Evolutionary conservation across 1,140 invertebrate genomes (phyloP).

Genomic region (Metaphire vulgaris): DNA sequence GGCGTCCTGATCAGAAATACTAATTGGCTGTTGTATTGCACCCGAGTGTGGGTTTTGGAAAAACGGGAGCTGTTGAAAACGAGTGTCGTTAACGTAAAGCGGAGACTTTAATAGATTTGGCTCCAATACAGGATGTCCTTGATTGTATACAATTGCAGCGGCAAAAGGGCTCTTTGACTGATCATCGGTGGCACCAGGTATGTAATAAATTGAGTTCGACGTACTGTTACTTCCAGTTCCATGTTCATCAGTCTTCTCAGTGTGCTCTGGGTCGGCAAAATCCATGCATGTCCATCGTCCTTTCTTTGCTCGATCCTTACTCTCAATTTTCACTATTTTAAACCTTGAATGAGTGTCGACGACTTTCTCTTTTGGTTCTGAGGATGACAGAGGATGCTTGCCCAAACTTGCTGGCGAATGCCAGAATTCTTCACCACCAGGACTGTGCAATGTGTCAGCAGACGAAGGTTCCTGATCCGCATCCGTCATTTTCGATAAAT

Average conservation of each 20-base stretch:
- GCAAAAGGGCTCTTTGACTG: constrained; percentile 2
- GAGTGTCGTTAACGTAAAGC: neutral
- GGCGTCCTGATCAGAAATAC: neutral
- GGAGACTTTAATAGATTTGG: neutral
- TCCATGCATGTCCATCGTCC: constrained; percentile 15
- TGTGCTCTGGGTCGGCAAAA: constrained; percentile 6
- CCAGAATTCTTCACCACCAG: neutral
- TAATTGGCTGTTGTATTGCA: neutral
- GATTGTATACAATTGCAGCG: constrained; percentile 13
- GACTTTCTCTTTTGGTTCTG: constrained; percentile 10
- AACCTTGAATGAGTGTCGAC: constrained; percentile 9
- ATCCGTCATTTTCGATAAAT: constrained; percentile 2
- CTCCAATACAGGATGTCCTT: constrained; percentile 13
- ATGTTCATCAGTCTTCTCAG: neutral
- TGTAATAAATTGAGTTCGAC: constrained; percentile 18
- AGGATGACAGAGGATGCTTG: neutral
- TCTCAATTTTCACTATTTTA: constrained; percentile 23
- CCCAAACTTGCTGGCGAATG: no score
- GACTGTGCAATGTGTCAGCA: constrained; percentile 17
- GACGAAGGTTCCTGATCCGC: constrained; percentile 20
- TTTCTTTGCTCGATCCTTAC: constrained; percentile 16
- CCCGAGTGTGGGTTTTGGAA: no score
- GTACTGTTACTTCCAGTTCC: neutral
- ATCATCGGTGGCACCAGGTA: constrained; percentile 11
- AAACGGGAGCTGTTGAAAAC: neutral